A percentile compares a stretch with the other conserved stretches of the same genome.
Evolutionary conservation across 2,113 vertebrate species (phyloP).

Genomic region (Mesocricetus auratus): DNA sequence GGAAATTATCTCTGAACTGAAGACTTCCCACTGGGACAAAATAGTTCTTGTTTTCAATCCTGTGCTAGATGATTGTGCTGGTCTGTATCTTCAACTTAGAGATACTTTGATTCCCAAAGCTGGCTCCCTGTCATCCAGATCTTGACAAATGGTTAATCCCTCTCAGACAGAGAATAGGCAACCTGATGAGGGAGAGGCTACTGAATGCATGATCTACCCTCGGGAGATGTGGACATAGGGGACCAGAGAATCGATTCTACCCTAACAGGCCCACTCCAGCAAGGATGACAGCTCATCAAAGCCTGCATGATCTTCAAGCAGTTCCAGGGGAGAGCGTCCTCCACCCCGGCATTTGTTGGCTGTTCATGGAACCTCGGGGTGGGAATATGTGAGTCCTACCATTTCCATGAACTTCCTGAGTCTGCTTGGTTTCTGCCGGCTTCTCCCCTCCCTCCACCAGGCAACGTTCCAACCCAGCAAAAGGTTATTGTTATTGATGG

Average conservation of each 20-base stretch:
- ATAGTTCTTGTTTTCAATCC: neutral
- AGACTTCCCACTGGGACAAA: neutral
- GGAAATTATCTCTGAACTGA: neutral
- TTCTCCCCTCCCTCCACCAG: neutral
- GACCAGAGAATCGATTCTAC: neutral
- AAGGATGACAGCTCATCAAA: neutral
- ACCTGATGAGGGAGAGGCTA: neutral
- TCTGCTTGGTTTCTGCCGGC: neutral
- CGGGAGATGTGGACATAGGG: neutral
- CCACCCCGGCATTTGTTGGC: neutral
- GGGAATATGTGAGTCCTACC: no score
- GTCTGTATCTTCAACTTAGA: accelerated
- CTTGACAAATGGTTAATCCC: accelerated
- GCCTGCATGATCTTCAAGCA: neutral
- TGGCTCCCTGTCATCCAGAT: accelerated
- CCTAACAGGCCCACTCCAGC: neutral
- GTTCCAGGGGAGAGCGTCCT: neutral
- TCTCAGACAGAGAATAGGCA: no score
- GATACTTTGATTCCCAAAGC: neutral
- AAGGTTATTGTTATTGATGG: neutral
- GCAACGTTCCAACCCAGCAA: neutral
- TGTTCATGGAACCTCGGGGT: neutral
- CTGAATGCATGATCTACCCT: neutral
- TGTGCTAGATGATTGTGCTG: neutral
- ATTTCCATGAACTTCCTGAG: neutral